A percentile compares a stretch with the other conserved stretches of the same genome.
Conservation (phyloP, 37 sponge, comb jelly and placozoan species). For the Aplysina aerophoba region DNA sequence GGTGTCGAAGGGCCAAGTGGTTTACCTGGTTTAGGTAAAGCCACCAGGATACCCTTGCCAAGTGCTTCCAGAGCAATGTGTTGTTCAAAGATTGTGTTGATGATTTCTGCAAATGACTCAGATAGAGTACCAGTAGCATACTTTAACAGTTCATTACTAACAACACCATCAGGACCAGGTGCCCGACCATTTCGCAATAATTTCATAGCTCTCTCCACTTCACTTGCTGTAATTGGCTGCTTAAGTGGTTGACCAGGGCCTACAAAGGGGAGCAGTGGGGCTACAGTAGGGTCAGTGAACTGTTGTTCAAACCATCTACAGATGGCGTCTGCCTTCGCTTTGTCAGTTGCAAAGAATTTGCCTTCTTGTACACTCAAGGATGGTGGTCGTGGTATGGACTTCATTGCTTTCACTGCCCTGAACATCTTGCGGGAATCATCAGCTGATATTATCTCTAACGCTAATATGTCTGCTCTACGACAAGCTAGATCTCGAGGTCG, state of each 20-base stretch:
- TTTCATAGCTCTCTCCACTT: too few relatives aligned
- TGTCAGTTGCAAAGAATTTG: background rate
- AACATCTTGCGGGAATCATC: too few relatives aligned
- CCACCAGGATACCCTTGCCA: too few relatives aligned
- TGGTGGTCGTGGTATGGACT: constrained; percentile 4
- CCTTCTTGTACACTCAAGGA: too few relatives aligned
- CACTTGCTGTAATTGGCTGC: background rate
- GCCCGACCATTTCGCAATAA: background rate
- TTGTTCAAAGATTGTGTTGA: background rate
- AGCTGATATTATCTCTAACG: too few relatives aligned
- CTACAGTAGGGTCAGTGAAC: background rate
- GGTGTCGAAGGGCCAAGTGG: constrained; percentile 7
- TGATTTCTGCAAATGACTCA: background rate
- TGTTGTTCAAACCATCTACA: background rate
- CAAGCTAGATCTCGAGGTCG: too few relatives aligned
- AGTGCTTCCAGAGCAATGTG: background rate
- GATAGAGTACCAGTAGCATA: background rate
- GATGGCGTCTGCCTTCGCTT: background rate
- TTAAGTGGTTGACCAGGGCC: background rate
- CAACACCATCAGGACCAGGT: background rate
- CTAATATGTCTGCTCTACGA: too few relatives aligned
- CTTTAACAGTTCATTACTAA: background rate
- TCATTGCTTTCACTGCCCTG: background rate
- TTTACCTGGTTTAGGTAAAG: background rate
- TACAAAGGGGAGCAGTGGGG: background rate